These are phyloP conservation scores for Acanthosepion pharaonis DNA, from an alignment of 2,888 invertebrate genomes.

Conservation along the genomic window DNA sequence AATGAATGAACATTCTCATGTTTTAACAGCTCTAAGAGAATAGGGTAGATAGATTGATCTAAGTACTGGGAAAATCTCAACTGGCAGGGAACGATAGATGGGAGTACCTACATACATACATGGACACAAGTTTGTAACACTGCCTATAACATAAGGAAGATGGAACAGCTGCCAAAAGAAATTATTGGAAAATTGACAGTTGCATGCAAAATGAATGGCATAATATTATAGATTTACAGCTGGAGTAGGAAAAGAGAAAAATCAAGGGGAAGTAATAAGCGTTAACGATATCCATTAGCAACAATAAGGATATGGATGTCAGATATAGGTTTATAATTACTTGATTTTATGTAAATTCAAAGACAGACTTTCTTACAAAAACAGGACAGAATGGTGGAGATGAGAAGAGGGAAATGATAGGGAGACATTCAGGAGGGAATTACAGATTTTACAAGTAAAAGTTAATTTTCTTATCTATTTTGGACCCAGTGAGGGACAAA, in stretches of 20 bases:
- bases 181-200: slow-evolving; percentile 3
- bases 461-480: no score
- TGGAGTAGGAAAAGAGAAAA: not conserved
- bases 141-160: not conserved
- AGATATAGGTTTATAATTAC: not conserved
- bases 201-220: not conserved
- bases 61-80: not conserved
- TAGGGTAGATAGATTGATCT: not conserved
- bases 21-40: not conserved
- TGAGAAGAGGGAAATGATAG: not conserved
- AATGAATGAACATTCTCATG: not conserved
- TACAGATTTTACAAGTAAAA: not conserved
- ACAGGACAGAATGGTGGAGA: not conserved
- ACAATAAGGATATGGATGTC: not conserved
- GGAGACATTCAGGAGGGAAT: not conserved
- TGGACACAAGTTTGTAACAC: not conserved
- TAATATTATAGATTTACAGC: not conserved
- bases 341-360: not conserved
- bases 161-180: slow-evolving; percentile 17
- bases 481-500: no score
- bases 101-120: not conserved
- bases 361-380: not conserved
- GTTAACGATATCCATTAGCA: not conserved
- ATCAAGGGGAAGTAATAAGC: not conserved
- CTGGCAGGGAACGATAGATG: not conserved